Evolutionary conservation across 2,888 invertebrate species (phyloP).

Genomic region (Watsonalla binaria): DNA sequence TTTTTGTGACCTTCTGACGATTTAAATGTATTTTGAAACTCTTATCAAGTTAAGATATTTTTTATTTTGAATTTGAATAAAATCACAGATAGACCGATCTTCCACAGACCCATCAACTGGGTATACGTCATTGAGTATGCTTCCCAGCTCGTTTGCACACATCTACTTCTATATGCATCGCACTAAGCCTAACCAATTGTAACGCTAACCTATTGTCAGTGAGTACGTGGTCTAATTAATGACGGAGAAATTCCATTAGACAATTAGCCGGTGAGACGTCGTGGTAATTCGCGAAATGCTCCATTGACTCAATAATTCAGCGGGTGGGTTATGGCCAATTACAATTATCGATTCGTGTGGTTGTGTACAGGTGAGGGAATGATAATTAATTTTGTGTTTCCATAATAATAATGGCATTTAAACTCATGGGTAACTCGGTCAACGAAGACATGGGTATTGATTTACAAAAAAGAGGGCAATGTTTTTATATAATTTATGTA

Average conservation of each 20-base stretch:
- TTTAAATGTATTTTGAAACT: too few species aligned
- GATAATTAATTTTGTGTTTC: slow-evolving; percentile 18
- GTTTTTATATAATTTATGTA: too few species aligned
- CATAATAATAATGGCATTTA: neutral
- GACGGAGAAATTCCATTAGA: slow-evolving; percentile 50
- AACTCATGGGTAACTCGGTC: too few species aligned
- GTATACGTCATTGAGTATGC: too few species aligned
- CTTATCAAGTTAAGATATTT: too few species aligned
- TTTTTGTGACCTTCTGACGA: too few species aligned
- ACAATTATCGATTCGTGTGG: neutral
- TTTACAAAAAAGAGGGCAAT: too few species aligned
- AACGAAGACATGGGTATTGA: too few species aligned
- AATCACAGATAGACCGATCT: too few species aligned
- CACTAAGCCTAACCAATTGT: too few species aligned
- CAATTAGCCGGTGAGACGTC: slow-evolving; percentile 43
- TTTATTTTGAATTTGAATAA: too few species aligned
- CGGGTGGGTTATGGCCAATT: slow-evolving; percentile 1
- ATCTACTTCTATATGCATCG: neutral
- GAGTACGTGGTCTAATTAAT: slow-evolving; percentile 31
- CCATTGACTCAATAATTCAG: slow-evolving; percentile 28
- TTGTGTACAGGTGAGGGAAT: neutral
- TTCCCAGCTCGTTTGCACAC: neutral
- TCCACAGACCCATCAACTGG: too few species aligned
- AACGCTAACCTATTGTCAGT: slow-evolving; percentile 1
- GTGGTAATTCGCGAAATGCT: slow-evolving; percentile 33